A percentile compares a stretch with the other conserved stretches of the same genome.
Evolutionary conservation across 2,888 invertebrate species (phyloP).

Genomic region (Hydropsyche betteni): DNA sequence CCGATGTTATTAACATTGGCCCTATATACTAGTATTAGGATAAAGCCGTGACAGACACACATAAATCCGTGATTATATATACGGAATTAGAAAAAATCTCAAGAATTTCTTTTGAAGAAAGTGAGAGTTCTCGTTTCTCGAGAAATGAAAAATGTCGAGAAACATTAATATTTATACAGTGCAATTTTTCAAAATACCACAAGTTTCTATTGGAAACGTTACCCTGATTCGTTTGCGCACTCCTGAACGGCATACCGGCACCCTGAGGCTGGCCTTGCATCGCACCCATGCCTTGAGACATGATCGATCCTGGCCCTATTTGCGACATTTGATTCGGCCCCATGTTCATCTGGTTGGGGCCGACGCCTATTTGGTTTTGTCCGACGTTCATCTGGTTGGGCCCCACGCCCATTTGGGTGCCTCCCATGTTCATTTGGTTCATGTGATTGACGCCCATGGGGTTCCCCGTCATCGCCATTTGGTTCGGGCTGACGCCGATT

Average conservation of each 20-base stretch:
- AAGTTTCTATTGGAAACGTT: not conserved
- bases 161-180: no score
- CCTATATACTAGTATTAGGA: no score
- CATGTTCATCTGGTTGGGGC: conserved; percentile 44
- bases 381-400: conserved; percentile 55
- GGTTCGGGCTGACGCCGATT: conserved; percentile 52
- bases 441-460: conserved; percentile 54
- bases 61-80: no score
- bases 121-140: no score
- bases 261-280: conserved; percentile 38
- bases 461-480: conserved; percentile 45
- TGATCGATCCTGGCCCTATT: conserved; percentile 46
- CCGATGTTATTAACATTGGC: no score
- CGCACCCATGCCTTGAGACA: conserved; percentile 41
- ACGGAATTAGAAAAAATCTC: no score
- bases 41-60: no score
- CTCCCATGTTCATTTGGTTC: conserved; percentile 54
- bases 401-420: conserved; percentile 56
- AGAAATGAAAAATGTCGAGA: no score
- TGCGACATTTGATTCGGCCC: conserved; percentile 25
- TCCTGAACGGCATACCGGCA: conserved; percentile 45
- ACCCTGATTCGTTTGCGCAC: conserved; percentile 45
- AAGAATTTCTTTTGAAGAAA: no score
- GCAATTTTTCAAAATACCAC: not conserved
- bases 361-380: conserved; percentile 52